Conservation (phyloP, 2,113 vertebrate genomes). For the Arizona elegans region DNA sequence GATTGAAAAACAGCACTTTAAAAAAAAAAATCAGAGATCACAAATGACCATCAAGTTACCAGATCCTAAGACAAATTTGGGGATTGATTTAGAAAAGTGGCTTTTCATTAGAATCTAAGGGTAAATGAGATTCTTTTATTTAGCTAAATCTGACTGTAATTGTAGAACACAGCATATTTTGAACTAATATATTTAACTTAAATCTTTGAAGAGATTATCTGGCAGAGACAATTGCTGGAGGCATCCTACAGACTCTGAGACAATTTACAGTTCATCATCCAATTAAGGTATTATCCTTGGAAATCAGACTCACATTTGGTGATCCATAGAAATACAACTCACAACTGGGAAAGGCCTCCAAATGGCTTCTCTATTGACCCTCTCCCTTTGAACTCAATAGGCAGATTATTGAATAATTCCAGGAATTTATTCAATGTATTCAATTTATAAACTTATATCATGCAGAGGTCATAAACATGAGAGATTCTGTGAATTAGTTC, state of each 20-base stretch:
- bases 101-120: background rate
- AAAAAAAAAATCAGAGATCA: background rate
- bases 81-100: background rate
- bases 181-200: background rate
- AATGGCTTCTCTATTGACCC: background rate
- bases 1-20: background rate
- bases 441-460: background rate
- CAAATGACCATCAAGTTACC: background rate
- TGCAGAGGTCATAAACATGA: background rate
- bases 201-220: conserved; percentile 18
- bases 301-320: background rate
- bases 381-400: background rate
- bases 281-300: conserved; percentile 21
- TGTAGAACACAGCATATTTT: background rate
- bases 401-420: background rate
- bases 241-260: conserved; percentile 1
- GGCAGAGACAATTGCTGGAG: background rate
- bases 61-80: background rate
- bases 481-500: rapidly evolving
- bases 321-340: background rate
- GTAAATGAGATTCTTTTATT: background rate
- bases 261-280: conserved; percentile 17
- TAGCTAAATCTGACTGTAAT: background rate
- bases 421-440: background rate
- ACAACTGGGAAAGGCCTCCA: background rate